Evolutionary conservation across 1,140 invertebrate species (phyloP), one percentile per base, ranked within the genome.

Genomic region (Uloborus diversus): DNA sequence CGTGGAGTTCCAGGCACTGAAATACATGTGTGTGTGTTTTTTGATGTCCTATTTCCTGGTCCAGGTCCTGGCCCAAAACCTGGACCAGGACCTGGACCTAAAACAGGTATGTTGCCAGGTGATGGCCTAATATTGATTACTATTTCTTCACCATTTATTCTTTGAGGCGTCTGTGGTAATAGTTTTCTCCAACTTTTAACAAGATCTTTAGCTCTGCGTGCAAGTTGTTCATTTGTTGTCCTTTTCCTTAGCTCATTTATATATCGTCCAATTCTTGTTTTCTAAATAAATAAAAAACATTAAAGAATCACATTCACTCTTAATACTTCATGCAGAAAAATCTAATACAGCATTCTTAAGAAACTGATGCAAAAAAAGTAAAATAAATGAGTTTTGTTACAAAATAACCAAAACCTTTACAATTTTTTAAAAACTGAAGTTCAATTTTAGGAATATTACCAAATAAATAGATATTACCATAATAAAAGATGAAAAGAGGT

Each of bases 211-310:
- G 94, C 94, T 82, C 96, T 90, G 83, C 93, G 92, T 28, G 95
- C 94, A 85, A 98, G 88, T 49, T 91, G 89, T 79, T 86, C 85
- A 87, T 94, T 92, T 57, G 88, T 91, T 37, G 94, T 95, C 86
- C 95, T 94, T 73, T 93, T 89, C 65, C 96, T 90, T 27, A 97
- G 87, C 87, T 96, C 94, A 88, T 98, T 98, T 84, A 98, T 93
- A 85, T 94, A 92, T 87, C 94, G 94, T n/a, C 95, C 96, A 86
- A 98, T 89, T 91, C 96, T 89, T 90, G 96, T 93, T 85, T 88
- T 88, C 92, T 93, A 85, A 65, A 88, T 66, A 80, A 53, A 62
- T 20, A 27, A 28, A 66, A 30, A 33, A 0, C 28, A 59, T 30
- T 28, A 56, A 32, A 11, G 35, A 5, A 51, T 62, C n/a, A 80